Conservation (phyloP, 2,797 vertebrate species). For the Anas bahamensis region DNA sequence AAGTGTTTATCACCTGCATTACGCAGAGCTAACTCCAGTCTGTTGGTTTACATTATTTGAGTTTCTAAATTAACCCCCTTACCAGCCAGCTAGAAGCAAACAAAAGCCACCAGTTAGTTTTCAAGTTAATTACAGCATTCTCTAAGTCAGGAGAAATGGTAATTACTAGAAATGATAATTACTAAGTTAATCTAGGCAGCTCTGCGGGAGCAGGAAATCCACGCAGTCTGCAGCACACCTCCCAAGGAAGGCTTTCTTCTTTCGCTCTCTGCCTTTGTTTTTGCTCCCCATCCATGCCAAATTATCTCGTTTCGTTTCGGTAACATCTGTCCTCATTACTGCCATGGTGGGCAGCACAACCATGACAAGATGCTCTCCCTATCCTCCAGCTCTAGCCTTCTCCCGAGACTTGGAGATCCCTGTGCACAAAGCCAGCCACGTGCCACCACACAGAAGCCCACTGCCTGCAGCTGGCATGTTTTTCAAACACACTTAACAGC, state of each 20-base stretch:
- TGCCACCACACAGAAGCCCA: not conserved
- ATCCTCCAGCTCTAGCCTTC: not conserved
- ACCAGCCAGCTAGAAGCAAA: conserved; percentile 20
- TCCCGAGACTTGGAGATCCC: not conserved
- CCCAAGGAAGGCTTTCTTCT: not conserved
- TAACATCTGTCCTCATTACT: not conserved
- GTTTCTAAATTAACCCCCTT: conserved; percentile 39
- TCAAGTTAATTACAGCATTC: conserved; percentile 50
- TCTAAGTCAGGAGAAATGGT: conserved; percentile 41
- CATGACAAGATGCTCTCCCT: not conserved
- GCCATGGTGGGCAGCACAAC: not conserved
- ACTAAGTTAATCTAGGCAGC: conserved; percentile 45
- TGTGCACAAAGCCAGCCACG: not conserved
- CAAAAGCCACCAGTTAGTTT: conserved; percentile 53
- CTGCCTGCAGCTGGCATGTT: not conserved
- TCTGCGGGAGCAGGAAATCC: conserved; percentile 29
- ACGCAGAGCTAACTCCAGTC: not conserved
- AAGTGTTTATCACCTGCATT: not conserved
- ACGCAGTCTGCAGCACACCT: not conserved
- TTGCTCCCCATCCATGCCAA: not conserved
- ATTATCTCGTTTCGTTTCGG: not conserved
- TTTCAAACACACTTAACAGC: not conserved
- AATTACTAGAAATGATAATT: conserved; percentile 63
- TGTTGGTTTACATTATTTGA: not conserved
- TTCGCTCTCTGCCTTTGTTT: not conserved